Evolutionary conservation across 1,140 invertebrate genomes (phyloP).

Genomic region (Formica exsecta): DNA sequence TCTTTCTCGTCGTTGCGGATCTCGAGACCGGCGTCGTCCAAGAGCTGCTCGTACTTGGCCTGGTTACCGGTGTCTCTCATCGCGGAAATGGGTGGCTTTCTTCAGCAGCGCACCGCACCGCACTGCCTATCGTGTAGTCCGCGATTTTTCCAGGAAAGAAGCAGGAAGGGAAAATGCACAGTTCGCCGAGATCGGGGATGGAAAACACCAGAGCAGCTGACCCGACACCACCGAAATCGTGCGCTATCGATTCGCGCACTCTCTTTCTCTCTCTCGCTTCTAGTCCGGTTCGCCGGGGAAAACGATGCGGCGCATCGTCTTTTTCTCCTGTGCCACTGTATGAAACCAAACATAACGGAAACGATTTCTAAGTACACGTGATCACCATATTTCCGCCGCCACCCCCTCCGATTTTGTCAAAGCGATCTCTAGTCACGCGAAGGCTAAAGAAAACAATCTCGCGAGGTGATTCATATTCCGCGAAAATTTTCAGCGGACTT

Average conservation of each 20-base stretch:
- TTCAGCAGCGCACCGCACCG: not conserved
- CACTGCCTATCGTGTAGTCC: not conserved
- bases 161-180: not conserved
- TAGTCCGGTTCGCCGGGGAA: conserved; percentile 55
- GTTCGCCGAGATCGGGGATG: not conserved
- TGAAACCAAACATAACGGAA: conserved; percentile 7
- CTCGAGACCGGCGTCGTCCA: conserved; percentile 70
- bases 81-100: not conserved
- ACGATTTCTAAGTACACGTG: not conserved
- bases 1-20: conserved; percentile 58
- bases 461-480: not conserved
- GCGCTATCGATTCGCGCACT: conserved; percentile 39
- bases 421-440: conserved; percentile 58
- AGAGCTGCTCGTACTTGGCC: conserved; percentile 70
- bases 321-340: not conserved
- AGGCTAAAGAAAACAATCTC: conserved; percentile 27
- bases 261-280: not conserved
- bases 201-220: conserved; percentile 42
- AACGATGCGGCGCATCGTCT: conserved; percentile 52
- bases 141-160: not conserved
- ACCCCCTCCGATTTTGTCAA: not conserved
- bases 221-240: conserved; percentile 12
- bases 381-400: not conserved
- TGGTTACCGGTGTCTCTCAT: conserved; percentile 72
- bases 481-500: conserved; percentile 7